These are phyloP conservation scores for Promerops cafer DNA, from an alignment of 2,113 vertebrate genomes.

Conservation along the genomic window DNA sequence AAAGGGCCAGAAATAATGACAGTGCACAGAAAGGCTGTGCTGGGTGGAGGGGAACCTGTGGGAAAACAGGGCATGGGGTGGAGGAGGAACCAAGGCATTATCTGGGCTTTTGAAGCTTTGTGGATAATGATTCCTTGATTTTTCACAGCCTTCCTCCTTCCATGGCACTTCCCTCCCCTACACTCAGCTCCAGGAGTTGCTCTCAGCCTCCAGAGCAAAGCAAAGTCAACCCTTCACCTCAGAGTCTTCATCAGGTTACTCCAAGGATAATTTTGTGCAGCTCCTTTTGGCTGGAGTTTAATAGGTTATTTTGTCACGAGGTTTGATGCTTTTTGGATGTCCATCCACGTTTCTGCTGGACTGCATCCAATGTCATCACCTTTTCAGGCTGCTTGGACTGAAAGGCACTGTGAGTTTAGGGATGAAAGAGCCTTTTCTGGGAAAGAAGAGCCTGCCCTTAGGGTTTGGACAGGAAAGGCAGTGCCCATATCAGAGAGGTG, in stretches of 20 bases:
- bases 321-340: not conserved
- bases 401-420: rapidly evolving
- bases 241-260: not conserved
- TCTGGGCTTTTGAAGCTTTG: not conserved
- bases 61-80: not conserved
- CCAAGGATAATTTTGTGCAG: not conserved
- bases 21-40: not conserved
- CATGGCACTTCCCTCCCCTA: not conserved
- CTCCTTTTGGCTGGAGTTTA: not conserved
- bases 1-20: not conserved
- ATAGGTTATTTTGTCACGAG: not conserved
- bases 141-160: not conserved
- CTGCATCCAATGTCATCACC: not conserved
- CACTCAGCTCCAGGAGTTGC: not conserved
- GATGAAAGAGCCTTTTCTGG: not conserved
- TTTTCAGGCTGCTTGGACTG: not conserved
- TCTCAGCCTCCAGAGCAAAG: not conserved
- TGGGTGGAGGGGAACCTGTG: not conserved
- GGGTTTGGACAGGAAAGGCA: not conserved
- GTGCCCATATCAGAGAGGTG: not conserved
- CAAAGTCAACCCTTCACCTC: not conserved
- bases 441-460: not conserved
- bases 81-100: not conserved
- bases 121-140: not conserved
- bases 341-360: not conserved